A percentile compares a stretch with the other conserved stretches of the same genome.
These are phyloP conservation scores for Halcyon badia DNA, from an alignment of 2,797 vertebrate species.

Conservation along the genomic window DNA sequence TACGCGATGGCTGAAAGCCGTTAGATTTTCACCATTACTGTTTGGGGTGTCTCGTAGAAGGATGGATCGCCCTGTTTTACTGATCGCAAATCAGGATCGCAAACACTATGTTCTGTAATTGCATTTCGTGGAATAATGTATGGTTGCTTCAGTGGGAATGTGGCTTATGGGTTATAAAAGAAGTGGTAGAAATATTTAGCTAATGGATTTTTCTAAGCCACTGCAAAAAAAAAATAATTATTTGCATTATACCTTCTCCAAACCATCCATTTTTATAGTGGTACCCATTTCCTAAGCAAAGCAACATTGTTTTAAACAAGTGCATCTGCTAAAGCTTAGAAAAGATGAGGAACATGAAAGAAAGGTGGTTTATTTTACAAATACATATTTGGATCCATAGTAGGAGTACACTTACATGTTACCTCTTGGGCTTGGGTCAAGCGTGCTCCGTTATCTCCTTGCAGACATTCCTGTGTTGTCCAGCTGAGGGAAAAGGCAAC, in stretches of 20 bases:
- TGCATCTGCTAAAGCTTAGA: not conserved
- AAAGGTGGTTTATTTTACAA: not conserved
- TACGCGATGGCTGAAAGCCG: not conserved
- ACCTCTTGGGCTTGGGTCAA: too few species aligned
- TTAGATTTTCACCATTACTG: not conserved
- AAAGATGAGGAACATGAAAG: not conserved
- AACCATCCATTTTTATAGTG: not conserved
- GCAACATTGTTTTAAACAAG: not conserved
- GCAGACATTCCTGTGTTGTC: not conserved
- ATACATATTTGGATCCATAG: accelerated
- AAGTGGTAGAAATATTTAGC: not conserved
- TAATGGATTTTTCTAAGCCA: not conserved
- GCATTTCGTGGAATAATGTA: not conserved
- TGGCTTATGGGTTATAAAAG: not conserved
- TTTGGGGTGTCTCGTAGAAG: not conserved
- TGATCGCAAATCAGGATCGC: not conserved
- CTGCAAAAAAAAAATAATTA: not conserved
- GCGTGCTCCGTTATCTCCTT: not conserved
- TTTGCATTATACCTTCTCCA: not conserved
- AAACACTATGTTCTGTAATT: not conserved
- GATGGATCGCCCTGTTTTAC: not conserved
- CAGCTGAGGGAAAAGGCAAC: not conserved
- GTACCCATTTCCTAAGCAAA: not conserved
- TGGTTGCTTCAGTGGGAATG: not conserved
- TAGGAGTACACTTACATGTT: not conserved